Evolutionary conservation across 2,113 vertebrate genomes (phyloP).

Genomic region (Melozone crissalis): DNA sequence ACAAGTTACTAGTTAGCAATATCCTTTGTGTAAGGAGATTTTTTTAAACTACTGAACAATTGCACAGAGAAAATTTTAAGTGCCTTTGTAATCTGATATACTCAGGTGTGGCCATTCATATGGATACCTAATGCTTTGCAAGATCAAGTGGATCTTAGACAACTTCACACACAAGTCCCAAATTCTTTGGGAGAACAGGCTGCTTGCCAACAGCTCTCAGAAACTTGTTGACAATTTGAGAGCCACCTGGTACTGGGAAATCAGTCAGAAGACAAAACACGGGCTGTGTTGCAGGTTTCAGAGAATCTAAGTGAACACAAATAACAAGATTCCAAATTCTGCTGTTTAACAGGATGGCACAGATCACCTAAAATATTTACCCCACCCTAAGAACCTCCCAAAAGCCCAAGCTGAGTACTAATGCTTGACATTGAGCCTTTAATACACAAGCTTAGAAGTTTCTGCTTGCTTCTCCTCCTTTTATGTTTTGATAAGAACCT

Average conservation of each 20-base stretch:
- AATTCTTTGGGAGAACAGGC: background rate
- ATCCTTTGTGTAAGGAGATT: background rate
- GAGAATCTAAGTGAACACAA: background rate
- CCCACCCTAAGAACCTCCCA: background rate
- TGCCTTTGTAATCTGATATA: background rate
- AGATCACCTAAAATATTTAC: background rate
- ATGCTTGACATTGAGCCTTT: background rate
- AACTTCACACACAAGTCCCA: background rate
- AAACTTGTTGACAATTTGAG: background rate
- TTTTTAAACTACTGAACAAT: background rate
- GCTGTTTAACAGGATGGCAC: background rate
- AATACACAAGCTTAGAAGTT: background rate
- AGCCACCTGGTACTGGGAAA: background rate
- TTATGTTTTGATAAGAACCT: background rate
- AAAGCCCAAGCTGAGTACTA: background rate
- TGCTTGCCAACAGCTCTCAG: background rate
- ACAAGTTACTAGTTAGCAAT: background rate
- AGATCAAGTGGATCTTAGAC: background rate
- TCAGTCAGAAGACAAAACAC: background rate
- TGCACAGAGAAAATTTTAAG: background rate
- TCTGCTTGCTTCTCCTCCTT: background rate
- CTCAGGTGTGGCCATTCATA: background rate
- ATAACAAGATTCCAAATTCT: background rate
- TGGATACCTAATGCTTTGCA: fast-evolving
- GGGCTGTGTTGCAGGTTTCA: background rate